Evolutionary conservation across 2,113 vertebrate species (phyloP).

Genomic region (Meleagris gallopavo): DNA sequence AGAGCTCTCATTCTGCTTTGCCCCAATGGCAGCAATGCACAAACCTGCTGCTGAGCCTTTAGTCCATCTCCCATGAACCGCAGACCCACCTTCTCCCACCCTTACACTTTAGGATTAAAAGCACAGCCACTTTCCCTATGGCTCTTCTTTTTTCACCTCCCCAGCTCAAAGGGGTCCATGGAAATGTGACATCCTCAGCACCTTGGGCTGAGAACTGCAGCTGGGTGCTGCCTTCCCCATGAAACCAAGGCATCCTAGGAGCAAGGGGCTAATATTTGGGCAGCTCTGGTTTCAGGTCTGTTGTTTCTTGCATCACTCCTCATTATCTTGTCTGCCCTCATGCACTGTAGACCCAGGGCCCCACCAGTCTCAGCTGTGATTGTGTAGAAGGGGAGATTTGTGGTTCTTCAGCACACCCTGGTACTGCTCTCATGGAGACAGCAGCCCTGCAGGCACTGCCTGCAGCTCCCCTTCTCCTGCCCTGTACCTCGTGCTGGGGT

Average conservation of each 20-base stretch:
- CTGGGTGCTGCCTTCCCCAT: too few species aligned
- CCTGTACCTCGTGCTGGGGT: not conserved
- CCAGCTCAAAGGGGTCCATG: not conserved
- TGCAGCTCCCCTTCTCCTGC: not conserved
- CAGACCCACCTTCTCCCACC: accelerated
- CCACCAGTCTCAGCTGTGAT: not conserved
- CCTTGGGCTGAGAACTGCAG: too few species aligned
- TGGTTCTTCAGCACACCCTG: not conserved
- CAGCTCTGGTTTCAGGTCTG: not conserved
- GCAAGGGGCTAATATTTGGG: not conserved
- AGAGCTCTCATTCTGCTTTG: not conserved
- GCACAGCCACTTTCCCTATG: accelerated
- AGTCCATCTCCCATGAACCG: not conserved
- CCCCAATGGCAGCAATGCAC: too few species aligned
- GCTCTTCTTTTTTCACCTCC: not conserved
- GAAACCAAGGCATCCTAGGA: accelerated
- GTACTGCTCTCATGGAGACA: not conserved
- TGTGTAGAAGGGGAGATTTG: not conserved
- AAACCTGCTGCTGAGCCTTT: not conserved
- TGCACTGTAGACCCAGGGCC: accelerated
- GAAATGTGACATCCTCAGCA: too few species aligned
- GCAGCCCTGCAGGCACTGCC: not conserved
- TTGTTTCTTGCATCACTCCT: not conserved
- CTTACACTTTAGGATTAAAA: not conserved
- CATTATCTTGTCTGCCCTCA: not conserved